These are phyloP conservation scores for Lacanobia oleracea DNA, from an alignment of 2,888 invertebrate species.

Conservation along the genomic window DNA sequence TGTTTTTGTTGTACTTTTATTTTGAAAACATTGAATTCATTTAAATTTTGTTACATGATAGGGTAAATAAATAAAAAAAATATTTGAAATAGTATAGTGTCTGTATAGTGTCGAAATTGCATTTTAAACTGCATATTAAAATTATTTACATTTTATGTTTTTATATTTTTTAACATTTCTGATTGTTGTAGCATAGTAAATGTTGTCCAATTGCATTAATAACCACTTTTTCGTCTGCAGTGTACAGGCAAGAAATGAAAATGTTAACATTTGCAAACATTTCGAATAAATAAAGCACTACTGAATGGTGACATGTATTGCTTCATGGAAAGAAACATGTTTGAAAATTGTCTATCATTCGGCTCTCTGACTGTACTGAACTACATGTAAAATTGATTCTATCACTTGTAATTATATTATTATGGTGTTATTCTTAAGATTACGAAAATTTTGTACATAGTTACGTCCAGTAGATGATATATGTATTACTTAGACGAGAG, in stretches of 20 bases:
- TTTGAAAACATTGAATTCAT: slow-evolving; percentile 12
- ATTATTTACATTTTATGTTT: slow-evolving; percentile 3
- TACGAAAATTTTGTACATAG: slow-evolving; percentile 69
- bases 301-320: not conserved
- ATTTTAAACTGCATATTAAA: slow-evolving; percentile 43
- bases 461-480: slow-evolving; percentile 76
- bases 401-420: slow-evolving; percentile 51
- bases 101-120: slow-evolving; percentile 42
- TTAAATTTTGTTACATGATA: slow-evolving; percentile 13
- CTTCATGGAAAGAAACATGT: not conserved
- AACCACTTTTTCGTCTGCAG: slow-evolving; percentile 20
- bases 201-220: slow-evolving; percentile 25
- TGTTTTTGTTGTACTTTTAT: slow-evolving; percentile 11
- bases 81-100: slow-evolving; percentile 20
- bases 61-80: slow-evolving; percentile 23
- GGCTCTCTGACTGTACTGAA: slow-evolving; percentile 17
- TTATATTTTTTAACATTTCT: slow-evolving; percentile 11
- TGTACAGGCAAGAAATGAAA: slow-evolving; percentile 16
- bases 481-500: slow-evolving; percentile 68
- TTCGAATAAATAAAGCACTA: not conserved
- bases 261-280: not conserved
- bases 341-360: not conserved
- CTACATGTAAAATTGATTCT: slow-evolving; percentile 35
- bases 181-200: slow-evolving; percentile 33
- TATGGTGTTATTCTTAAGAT: slow-evolving; percentile 58